Conservation (phyloP, 2,888 invertebrate species). For the Caenorhabditis sinica region DNA sequence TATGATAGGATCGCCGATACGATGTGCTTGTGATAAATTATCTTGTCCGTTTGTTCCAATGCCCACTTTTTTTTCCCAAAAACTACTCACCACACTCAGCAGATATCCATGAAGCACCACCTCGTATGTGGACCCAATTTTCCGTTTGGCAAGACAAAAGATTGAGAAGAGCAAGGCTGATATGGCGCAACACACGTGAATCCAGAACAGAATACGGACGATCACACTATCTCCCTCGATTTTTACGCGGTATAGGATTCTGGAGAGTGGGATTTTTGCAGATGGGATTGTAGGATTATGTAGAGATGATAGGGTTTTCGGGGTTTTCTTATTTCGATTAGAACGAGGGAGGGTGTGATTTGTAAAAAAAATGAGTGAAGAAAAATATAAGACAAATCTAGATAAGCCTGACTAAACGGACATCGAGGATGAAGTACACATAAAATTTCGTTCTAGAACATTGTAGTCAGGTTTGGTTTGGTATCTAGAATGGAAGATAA, state of each 20-base stretch:
- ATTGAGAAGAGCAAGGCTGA: conserved; percentile 68
- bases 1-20: no score
- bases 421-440: no score
- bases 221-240: conserved; percentile 68
- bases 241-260: conserved; percentile 67
- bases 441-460: no score
- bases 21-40: no score
- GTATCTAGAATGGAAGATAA: no score
- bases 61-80: not conserved
- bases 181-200: conserved; percentile 69
- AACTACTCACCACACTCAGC: conserved; percentile 70
- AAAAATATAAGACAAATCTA: not conserved
- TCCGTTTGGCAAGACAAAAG: conserved; percentile 69
- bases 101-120: conserved; percentile 74
- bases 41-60: no score
- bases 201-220: conserved; percentile 72
- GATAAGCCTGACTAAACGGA: no score
- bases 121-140: conserved; percentile 74
- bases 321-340: no score
- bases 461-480: no score
- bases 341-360: no score
- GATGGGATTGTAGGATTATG: no score
- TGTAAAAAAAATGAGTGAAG: not conserved
- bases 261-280: conserved; percentile 40
- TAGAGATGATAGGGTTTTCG: not conserved